A percentile compares a stretch with the other conserved stretches of the same genome.
phyloP scores from a whole-genome alignment of 2,888 invertebrate species.

The Phyllotreta striolata region DNA sequence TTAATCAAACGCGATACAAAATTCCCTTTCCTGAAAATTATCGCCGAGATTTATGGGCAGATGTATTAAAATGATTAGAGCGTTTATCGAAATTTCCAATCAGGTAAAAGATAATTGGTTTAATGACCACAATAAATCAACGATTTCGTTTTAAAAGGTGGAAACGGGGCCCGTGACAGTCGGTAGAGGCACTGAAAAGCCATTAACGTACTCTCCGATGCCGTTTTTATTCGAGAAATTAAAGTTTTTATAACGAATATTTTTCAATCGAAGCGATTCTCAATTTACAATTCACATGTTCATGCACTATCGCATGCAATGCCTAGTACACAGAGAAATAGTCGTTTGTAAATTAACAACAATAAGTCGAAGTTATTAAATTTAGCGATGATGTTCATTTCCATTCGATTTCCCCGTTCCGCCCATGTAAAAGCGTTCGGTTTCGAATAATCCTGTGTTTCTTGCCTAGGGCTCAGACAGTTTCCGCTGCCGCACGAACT shows the following conservation, averaged over 20 bases:
- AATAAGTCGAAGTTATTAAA: neutral
- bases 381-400: neutral
- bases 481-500: constrained; percentile 30
- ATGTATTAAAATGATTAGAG: constrained; percentile 31
- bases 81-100: constrained; percentile 30
- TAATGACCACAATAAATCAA: constrained; percentile 32
- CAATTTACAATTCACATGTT: too few species aligned
- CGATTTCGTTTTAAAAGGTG: constrained; percentile 25
- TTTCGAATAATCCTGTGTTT: constrained; percentile 38
- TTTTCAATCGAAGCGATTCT: too few species aligned
- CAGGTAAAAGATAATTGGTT: constrained; percentile 25
- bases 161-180: constrained; percentile 28
- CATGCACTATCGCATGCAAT: too few species aligned
- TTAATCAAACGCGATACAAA: constrained; percentile 25
- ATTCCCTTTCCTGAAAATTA: constrained; percentile 22
- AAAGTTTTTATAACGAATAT: too few species aligned
- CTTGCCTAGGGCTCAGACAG: constrained; percentile 33
- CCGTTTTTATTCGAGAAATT: neutral
- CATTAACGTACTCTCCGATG: constrained; percentile 10
- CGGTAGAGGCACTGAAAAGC: constrained; percentile 17
- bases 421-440: constrained; percentile 15
- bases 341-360: neutral
- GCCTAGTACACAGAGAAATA: too few species aligned
- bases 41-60: constrained; percentile 19
- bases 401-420: constrained; percentile 5